Conservation (phyloP, 2,888 invertebrate species). For the Oligia fasciuncula region DNA sequence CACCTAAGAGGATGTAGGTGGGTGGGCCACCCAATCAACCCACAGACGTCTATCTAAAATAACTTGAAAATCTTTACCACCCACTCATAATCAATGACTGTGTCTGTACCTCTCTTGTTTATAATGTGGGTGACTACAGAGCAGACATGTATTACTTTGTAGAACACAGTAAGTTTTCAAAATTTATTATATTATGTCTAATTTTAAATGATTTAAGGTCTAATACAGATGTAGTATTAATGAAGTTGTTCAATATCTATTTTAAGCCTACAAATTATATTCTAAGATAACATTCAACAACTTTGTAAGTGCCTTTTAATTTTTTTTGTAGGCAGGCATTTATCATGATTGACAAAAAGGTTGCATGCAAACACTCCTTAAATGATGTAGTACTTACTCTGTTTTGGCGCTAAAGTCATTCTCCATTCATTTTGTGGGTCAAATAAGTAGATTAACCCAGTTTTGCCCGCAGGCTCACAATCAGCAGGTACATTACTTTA, state of each 20-base stretch:
- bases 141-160: slow-evolving; percentile 58
- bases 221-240: background rate
- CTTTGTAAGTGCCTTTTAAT: background rate
- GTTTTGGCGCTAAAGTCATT: background rate
- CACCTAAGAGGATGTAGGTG: slow-evolving; percentile 59
- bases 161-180: slow-evolving; percentile 49
- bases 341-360: background rate
- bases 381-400: background rate
- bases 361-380: background rate
- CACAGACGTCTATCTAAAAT: slow-evolving; percentile 62
- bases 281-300: background rate
- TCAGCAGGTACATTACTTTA: slow-evolving; percentile 24
- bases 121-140: slow-evolving; percentile 32
- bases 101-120: slow-evolving; percentile 38
- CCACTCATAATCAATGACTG: slow-evolving; percentile 72
- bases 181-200: background rate
- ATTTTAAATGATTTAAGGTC: background rate
- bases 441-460: background rate
- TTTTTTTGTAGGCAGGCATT: background rate
- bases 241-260: slow-evolving; percentile 3
- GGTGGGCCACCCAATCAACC: slow-evolving; percentile 55
- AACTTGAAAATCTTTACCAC: slow-evolving; percentile 66
- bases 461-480: background rate
- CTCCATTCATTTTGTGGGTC: background rate
- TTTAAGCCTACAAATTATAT: background rate